These are phyloP conservation scores for Bos indicus DNA, from an alignment of 2,113 vertebrate species.

Conservation along the genomic window DNA sequence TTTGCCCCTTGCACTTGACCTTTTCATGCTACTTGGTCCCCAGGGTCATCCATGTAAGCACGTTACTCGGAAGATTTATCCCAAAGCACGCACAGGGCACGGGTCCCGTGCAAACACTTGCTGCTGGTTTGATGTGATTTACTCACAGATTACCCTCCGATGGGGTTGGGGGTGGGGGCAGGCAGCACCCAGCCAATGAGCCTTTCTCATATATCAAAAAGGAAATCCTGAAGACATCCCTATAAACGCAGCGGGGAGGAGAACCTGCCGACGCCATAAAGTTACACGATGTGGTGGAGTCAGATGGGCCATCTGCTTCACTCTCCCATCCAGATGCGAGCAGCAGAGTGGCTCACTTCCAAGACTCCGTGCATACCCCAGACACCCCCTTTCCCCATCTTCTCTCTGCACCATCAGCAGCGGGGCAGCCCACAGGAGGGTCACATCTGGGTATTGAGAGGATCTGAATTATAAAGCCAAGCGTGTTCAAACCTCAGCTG, in stretches of 20 bases:
- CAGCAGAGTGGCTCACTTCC: background rate
- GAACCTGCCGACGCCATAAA: constrained; percentile 81
- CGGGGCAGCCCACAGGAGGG: background rate
- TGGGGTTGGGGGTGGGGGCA: constrained; percentile 4
- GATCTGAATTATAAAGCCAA: background rate
- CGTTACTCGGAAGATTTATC: constrained; percentile 75
- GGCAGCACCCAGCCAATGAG: constrained; percentile 50
- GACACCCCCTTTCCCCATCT: background rate
- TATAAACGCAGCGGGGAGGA: constrained; percentile 80
- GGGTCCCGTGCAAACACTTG: constrained; percentile 63
- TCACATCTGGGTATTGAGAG: accelerated
- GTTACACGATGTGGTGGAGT: constrained; percentile 68
- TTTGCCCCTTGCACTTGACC: constrained; percentile 79
- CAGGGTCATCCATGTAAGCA: background rate
- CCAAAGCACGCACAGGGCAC: constrained; percentile 62
- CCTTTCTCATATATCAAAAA: constrained; percentile 80
- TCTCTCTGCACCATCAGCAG: background rate
- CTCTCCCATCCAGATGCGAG: constrained; percentile 77
- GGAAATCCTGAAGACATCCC: constrained; percentile 81
- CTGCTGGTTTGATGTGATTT: constrained; percentile 80
- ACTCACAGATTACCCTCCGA: constrained; percentile 75
- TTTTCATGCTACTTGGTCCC: constrained; percentile 75
- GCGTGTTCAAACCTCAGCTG: accelerated
- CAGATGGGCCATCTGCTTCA: constrained; percentile 77
- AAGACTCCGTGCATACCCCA: background rate